Conservation (phyloP, 2,113 vertebrate genomes). For the Tretioscincus oriximinensis region DNA sequence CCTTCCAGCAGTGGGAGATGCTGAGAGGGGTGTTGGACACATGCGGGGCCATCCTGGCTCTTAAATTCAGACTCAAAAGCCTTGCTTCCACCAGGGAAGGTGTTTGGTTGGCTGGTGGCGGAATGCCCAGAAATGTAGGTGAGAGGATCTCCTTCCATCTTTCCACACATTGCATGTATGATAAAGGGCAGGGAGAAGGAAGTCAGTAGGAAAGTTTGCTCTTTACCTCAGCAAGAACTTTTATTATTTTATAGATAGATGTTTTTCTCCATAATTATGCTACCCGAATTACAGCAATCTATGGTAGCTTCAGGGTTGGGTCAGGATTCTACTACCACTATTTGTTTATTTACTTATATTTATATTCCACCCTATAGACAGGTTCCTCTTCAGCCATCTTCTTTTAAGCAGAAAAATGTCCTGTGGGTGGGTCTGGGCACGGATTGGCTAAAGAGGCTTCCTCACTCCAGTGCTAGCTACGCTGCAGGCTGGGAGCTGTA, state of each 20-base stretch:
- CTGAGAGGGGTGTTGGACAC: slow-evolving; percentile 16
- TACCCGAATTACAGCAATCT: not conserved
- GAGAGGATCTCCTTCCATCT: slow-evolving; percentile 18
- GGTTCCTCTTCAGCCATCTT: too few species aligned
- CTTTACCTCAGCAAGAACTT: not conserved
- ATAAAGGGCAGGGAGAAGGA: slow-evolving; percentile 11
- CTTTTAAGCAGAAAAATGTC: too few species aligned
- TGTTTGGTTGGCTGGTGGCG: not conserved
- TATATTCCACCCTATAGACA: too few species aligned
- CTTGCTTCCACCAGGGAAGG: not conserved
- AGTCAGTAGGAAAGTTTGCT: not conserved
- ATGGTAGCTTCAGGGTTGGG: too few species aligned
- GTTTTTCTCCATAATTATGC: not conserved
- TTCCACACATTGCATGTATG: not conserved
- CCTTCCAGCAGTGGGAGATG: slow-evolving; percentile 16
- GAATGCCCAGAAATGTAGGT: not conserved
- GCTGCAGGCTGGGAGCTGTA: too few species aligned
- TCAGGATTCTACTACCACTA: too few species aligned
- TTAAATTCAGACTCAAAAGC: slow-evolving; percentile 20
- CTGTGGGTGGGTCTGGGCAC: too few species aligned
- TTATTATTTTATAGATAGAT: slow-evolving; percentile 17
- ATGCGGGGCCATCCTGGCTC: not conserved
- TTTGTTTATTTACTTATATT: too few species aligned
- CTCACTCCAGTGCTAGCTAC: too few species aligned
- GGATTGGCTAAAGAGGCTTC: too few species aligned